Conservation (phyloP, 1,140 invertebrate genomes). For the Hyles euphorbiae region DNA sequence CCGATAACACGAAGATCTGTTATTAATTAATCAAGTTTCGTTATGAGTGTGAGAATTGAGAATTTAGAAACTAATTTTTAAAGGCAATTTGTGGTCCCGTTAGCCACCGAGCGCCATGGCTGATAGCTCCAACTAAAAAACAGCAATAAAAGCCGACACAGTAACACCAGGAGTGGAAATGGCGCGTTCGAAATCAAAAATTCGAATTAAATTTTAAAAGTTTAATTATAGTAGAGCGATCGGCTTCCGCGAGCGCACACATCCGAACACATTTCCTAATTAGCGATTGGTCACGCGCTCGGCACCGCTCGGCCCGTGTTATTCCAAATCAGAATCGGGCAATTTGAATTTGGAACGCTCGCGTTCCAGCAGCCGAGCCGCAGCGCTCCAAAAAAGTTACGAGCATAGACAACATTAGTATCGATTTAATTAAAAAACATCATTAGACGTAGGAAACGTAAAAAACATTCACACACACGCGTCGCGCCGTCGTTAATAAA, state of each 20-base stretch:
- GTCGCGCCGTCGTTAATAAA: constrained; percentile 3
- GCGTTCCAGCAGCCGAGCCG: constrained; percentile 12
- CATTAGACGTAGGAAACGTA: constrained; percentile 11
- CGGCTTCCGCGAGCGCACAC: constrained; percentile 67
- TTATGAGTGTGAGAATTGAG: constrained; percentile 12
- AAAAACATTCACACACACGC: no score
- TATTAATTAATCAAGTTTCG: constrained; percentile 13
- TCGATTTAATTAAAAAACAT: constrained; percentile 24
- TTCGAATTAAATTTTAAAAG: constrained; percentile 61
- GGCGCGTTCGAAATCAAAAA: constrained; percentile 66
- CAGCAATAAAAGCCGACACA: constrained; percentile 51
- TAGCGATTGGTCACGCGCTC: constrained; percentile 72
- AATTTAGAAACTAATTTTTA: constrained; percentile 17
- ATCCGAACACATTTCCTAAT: constrained; percentile 70
- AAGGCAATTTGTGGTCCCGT: constrained; percentile 17
- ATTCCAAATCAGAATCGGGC: constrained; percentile 64
- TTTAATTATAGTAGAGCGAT: constrained; percentile 68
- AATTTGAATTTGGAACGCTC: constrained; percentile 71
- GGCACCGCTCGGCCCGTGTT: constrained; percentile 48
- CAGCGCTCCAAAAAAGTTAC: constrained; percentile 18
- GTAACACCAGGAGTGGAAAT: constrained; percentile 71
- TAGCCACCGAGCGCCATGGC: not conserved
- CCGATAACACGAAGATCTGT: constrained; percentile 13
- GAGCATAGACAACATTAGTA: constrained; percentile 20
- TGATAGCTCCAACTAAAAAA: constrained; percentile 14